These are phyloP conservation scores for Ceratothoa steindachneri DNA, from an alignment of 2,888 invertebrate species.

Conservation along the genomic window DNA sequence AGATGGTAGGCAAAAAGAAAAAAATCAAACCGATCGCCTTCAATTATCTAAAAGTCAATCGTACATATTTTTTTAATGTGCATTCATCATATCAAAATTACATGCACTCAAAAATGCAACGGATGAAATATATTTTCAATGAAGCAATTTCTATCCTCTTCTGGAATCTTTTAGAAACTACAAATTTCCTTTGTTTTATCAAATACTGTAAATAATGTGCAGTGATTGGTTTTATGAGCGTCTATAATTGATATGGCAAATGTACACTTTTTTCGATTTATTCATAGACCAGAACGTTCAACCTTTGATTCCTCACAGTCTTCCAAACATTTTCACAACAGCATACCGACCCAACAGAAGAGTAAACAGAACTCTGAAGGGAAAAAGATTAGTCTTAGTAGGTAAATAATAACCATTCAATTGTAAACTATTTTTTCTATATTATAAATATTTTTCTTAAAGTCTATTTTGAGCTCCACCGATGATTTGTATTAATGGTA, in stretches of 20 bases:
- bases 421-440: background rate
- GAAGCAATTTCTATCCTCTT: too few species aligned
- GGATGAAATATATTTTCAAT: too few species aligned
- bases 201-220: background rate
- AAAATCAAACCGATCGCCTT: background rate
- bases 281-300: background rate
- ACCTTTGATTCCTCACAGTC: background rate
- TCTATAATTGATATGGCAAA: background rate
- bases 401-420: background rate
- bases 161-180: too few species aligned
- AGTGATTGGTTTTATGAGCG: background rate
- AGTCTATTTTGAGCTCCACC: background rate
- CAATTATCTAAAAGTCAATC: background rate
- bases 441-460: background rate
- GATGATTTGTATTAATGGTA: background rate
- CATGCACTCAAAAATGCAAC: too few species aligned
- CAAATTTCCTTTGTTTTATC: too few species aligned
- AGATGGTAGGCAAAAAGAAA: constrained; percentile 14
- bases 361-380: background rate
- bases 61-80: background rate
- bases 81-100: background rate
- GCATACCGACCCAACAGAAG: background rate
- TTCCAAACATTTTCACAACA: background rate
- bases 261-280: background rate
- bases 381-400: background rate